Evolutionary conservation across 1,140 invertebrate genomes (phyloP), one percentile per base, ranked within the genome.

Genomic region (Goniozus legneri): DNA sequence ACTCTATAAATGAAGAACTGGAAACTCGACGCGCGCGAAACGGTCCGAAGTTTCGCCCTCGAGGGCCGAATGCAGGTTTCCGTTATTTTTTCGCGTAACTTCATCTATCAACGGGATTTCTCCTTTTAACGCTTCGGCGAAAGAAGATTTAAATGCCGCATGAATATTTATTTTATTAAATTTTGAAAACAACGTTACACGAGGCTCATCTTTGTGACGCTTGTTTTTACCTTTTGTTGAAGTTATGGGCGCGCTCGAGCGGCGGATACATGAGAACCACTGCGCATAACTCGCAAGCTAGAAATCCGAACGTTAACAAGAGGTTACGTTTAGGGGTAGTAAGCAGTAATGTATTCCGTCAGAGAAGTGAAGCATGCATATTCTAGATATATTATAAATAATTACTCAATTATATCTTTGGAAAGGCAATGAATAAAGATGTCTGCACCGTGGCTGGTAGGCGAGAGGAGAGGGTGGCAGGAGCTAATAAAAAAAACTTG

Each of bases 331-430:
- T 71, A 71, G 66, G 65, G 67, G 67, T 69, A 64, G 72, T 67
- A 69, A 67, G 65, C 65, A 62, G 63, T 73, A 72, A 73, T 73
- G 56, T 72, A 73, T 74, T 74, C 70, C 52, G 60, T 58, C 53
- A 54, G 56, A 64, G 62, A 74, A 74, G 73, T 72, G 71, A 75
- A 75, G 69, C 73, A 75, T 75, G 73, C 73, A 75, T 75, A 75
- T 75, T 75, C 73, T 71, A 74, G 71, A 75, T 75, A 75, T 75
- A 75, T 75, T 75, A 75, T 75, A 75, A 75, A 75, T 75, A 75
- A 75, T 75, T 75, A 75, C 73, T 75, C 73, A 75, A 75, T 75
- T 75, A 75, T 75, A 75, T 75, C 73, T 75, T 75, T 73, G 69
- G 72, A 74, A 75, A 74, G 71, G 66, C 67, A 69, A 75, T 75